Conservation (phyloP, 2,888 invertebrate species). For the Salpingus planirostris region DNA sequence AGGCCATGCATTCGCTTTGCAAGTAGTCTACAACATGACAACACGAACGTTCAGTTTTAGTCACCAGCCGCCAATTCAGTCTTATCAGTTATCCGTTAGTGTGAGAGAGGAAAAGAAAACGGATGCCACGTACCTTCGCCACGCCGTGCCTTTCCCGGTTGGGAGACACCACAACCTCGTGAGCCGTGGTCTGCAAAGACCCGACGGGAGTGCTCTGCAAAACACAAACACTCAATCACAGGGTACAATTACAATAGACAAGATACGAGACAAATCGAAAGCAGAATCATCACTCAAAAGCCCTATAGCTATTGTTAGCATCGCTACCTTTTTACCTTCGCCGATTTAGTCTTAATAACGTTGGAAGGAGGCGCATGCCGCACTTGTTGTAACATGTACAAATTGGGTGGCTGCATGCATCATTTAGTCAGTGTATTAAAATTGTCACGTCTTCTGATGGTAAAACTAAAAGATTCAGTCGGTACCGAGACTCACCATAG, state of each 20-base stretch:
- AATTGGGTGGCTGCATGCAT: slow-evolving; percentile 63
- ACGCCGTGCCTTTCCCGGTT: slow-evolving; percentile 79
- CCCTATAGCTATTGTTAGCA: too few species aligned
- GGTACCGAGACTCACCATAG: slow-evolving; percentile 38
- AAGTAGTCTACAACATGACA: slow-evolving; percentile 40
- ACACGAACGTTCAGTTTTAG: background rate
- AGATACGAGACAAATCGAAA: too few species aligned
- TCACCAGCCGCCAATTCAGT: background rate
- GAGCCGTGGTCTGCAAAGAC: slow-evolving; percentile 84
- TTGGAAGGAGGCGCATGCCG: slow-evolving; percentile 82
- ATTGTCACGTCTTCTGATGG: too few species aligned
- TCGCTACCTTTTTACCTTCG: slow-evolving; percentile 22
- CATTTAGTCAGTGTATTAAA: slow-evolving; percentile 13
- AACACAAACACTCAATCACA: background rate
- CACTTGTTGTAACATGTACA: slow-evolving; percentile 69
- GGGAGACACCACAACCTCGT: slow-evolving; percentile 84
- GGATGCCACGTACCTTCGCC: slow-evolving; percentile 45
- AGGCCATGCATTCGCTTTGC: slow-evolving; percentile 72
- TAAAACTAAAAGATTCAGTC: too few species aligned
- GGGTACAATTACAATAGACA: too few species aligned
- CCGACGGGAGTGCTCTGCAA: slow-evolving; percentile 82
- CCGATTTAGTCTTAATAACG: slow-evolving; percentile 75
- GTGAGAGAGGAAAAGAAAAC: slow-evolving; percentile 1
- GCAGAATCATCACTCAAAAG: too few species aligned
- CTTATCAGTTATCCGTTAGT: background rate